These are phyloP conservation scores for Byasa hedistus DNA, from an alignment of 2,888 invertebrate species.

Conservation along the genomic window DNA sequence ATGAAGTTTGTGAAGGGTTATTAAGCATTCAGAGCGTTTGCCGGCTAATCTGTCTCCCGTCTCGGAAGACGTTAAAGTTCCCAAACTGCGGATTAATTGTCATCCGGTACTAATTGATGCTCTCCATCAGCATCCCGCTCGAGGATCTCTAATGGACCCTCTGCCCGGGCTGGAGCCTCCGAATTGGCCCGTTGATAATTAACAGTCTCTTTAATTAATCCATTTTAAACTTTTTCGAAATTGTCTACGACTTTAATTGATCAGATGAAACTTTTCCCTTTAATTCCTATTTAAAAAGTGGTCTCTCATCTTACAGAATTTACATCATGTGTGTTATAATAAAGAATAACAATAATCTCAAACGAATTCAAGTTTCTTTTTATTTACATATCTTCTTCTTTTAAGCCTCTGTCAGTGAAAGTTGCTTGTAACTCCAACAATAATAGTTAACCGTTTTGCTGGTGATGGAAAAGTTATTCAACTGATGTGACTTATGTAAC, in stretches of 20 bases:
- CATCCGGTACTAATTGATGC: slow-evolving; percentile 14
- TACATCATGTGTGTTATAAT: too few relatives aligned
- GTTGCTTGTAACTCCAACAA: too few relatives aligned
- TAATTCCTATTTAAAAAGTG: too few relatives aligned
- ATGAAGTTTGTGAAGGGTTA: slow-evolving; percentile 1
- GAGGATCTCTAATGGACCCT: slow-evolving; percentile 14
- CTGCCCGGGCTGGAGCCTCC: not conserved
- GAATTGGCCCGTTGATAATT: slow-evolving; percentile 19
- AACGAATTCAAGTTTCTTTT: too few relatives aligned
- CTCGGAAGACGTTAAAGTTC: slow-evolving; percentile 13
- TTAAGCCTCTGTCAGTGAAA: too few relatives aligned
- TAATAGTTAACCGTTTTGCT: too few relatives aligned
- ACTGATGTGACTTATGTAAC: too few relatives aligned
- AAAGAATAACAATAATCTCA: too few relatives aligned
- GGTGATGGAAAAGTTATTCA: too few relatives aligned
- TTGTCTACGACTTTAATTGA: slow-evolving; percentile 8
- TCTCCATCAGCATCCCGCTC: slow-evolving; percentile 1
- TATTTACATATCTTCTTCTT: too few relatives aligned
- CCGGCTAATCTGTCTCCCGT: slow-evolving; percentile 8
- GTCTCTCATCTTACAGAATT: too few relatives aligned
- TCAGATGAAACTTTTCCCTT: slow-evolving; percentile 4
- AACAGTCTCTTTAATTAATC: slow-evolving; percentile 8
- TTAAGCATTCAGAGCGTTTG: not conserved
- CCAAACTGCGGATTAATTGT: slow-evolving; percentile 20
- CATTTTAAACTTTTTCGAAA: slow-evolving; percentile 11